Base-by-base conservation (phyloP, 2,113 vertebrate genomes). In the Empidonax traillii region DNA sequence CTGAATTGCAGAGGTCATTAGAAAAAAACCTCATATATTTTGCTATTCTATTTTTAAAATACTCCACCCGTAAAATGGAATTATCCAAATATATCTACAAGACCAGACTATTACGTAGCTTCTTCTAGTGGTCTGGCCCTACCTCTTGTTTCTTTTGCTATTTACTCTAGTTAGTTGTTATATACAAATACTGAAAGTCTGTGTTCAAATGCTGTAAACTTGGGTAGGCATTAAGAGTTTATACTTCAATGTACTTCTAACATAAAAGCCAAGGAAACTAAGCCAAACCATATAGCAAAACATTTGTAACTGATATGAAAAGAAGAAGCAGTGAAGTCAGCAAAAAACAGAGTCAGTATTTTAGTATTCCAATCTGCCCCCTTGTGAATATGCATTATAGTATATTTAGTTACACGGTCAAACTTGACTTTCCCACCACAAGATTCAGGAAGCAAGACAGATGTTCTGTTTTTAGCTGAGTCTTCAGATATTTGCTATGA, bases 331-430 rank as follows among this genome's bases (percentile, higher is more conserved):
- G 39, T 20, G 15, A 87, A 94, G 80, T 80, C 72, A 94, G 86
- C 56, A 87, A 88, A 96, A 90, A 27, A 0, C 4, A 59, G 30
- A 80, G 55, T 71, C 37, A 39, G 5, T 58, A 65, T 65, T 81
- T 76, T 30, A 80, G 25, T 44, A 88, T 47, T 85, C 37, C 39
- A 37, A 69, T 71, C 88, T 80, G 28, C 14, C 30, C 71, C 75
- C 67, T 73, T 77, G 85, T 80, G 90, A 93, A 89, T 87, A 91
- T 27, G n/a, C n/a, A 58, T 81, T 85, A 27, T 22, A 62, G n/a
- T 52, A 56, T 80, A 94, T 94, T 90, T 80, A 90, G 73, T 90
- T 95, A 90, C 72, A 72, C 14, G n/a, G 76, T 69, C 75, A 87
- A 83, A 67, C 47, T 84, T 63, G 17, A 92, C 52, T 92, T 94